phyloP scores from a whole-genome alignment of 2,888 invertebrate species.

The Polydrusus cervinus region DNA sequence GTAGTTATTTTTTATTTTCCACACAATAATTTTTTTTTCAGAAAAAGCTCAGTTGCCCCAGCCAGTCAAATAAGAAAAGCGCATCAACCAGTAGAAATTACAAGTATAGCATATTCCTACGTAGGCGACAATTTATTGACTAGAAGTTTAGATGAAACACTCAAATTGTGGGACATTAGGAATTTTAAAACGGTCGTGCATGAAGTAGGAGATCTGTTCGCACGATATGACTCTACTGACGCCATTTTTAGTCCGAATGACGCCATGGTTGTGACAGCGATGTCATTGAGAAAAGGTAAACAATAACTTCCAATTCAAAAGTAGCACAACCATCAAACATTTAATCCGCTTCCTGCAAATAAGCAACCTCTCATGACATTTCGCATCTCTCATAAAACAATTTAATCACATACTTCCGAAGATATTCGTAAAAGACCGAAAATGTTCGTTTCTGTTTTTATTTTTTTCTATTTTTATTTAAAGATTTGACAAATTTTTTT shows the following conservation, averaged over 20 bases:
- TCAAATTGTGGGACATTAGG: slow-evolving; percentile 96
- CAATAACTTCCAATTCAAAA: too few species aligned
- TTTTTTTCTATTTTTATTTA: too few species aligned
- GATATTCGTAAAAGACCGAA: too few species aligned
- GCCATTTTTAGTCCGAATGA: slow-evolving; percentile 95
- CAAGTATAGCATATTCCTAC: slow-evolving; percentile 91
- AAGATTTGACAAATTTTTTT: too few species aligned
- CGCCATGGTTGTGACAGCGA: slow-evolving; percentile 89
- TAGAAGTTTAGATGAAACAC: slow-evolving; percentile 91
- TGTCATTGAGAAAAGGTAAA: slow-evolving; percentile 81
- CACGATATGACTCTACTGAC: slow-evolving; percentile 88
- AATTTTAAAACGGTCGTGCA: slow-evolving; percentile 86
- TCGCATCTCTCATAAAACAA: too few species aligned
- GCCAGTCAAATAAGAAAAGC: slow-evolving; percentile 84
- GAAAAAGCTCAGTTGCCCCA: slow-evolving; percentile 93
- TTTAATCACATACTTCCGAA: too few species aligned
- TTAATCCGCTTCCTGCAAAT: too few species aligned
- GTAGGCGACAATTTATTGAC: slow-evolving; percentile 85
- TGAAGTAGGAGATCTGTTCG: slow-evolving; percentile 81
- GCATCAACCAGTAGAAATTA: slow-evolving; percentile 88
- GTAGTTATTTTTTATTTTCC: too few species aligned
- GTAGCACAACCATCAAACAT: too few species aligned
- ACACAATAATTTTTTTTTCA: too few species aligned
- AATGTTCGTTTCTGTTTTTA: too few species aligned
- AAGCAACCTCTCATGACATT: too few species aligned